Conservation (phyloP, 2,888 invertebrate species). For the Sarcophaga subvicina region DNA sequence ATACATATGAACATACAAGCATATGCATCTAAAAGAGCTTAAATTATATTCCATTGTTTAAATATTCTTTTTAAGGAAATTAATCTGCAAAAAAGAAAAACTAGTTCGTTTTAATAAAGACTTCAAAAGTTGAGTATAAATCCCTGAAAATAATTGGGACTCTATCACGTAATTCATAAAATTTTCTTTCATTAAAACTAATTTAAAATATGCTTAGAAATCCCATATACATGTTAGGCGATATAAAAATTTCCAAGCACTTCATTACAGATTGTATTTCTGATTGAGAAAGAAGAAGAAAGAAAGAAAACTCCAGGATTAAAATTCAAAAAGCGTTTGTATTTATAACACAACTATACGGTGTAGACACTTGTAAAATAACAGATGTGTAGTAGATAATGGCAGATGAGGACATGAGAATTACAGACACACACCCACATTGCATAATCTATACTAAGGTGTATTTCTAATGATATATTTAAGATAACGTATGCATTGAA, state of each 20-base stretch:
- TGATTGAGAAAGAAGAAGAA: background rate
- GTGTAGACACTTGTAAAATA: background rate
- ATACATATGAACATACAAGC: no score
- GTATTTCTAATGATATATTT: no score
- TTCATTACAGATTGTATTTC: background rate
- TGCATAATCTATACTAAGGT: no score
- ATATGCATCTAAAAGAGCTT: no score
- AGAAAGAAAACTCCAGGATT: background rate
- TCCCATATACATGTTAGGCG: background rate
- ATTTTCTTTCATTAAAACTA: background rate
- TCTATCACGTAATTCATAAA: background rate
- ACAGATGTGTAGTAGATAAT: constrained; percentile 3
- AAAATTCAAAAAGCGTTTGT: constrained; percentile 13
- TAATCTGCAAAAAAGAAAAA: no score
- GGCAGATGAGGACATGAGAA: no score
- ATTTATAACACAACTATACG: background rate
- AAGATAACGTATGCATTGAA: no score
- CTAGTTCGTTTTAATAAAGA: no score
- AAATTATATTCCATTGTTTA: no score
- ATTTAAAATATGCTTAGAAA: constrained; percentile 11
- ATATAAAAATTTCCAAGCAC: background rate
- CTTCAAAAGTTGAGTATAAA: no score
- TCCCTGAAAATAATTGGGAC: background rate
- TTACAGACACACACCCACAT: no score
- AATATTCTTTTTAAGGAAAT: no score